phyloP scores from a whole-genome alignment of 2,888 invertebrate genomes.

The Cenopis cana region DNA sequence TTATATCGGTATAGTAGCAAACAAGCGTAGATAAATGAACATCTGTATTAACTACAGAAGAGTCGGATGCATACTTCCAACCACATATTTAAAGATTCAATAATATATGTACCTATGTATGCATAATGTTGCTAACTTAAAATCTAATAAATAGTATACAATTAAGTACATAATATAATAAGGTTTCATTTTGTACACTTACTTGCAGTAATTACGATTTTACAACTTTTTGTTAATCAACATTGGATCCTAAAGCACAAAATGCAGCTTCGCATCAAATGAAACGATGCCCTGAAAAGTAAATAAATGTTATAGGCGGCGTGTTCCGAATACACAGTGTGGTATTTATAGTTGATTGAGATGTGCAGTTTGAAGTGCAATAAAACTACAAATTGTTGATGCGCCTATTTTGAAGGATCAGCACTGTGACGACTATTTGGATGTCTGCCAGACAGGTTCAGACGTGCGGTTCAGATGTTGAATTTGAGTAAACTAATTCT shows the following conservation, averaged over 20 bases:
- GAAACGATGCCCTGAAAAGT: neutral
- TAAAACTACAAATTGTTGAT: slow-evolving; percentile 60
- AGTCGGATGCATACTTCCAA: no score
- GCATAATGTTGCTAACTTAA: no score
- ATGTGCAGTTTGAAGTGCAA: slow-evolving; percentile 49
- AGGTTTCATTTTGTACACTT: neutral
- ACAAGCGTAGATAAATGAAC: no score
- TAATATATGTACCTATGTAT: no score
- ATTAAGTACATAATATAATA: no score
- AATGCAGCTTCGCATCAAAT: neutral
- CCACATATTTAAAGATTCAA: no score
- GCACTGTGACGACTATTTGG: slow-evolving; percentile 57
- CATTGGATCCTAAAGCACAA: neutral
- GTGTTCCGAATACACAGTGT: neutral
- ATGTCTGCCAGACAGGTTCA: slow-evolving; percentile 61
- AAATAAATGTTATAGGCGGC: neutral
- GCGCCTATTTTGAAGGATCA: slow-evolving; percentile 63
- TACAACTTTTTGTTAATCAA: neutral
- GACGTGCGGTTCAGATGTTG: slow-evolving; percentile 50
- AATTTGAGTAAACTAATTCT: slow-evolving; percentile 50
- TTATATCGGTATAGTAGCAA: no score
- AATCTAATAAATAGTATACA: no score
- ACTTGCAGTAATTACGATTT: neutral
- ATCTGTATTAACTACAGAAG: no score
- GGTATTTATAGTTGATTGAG: slow-evolving; percentile 29